Percentiles rank a stretch among this genome's conserved stretches.
phyloP scores from a whole-genome alignment of 2,113 vertebrate species.

The human (Homo sapiens) region DNA sequence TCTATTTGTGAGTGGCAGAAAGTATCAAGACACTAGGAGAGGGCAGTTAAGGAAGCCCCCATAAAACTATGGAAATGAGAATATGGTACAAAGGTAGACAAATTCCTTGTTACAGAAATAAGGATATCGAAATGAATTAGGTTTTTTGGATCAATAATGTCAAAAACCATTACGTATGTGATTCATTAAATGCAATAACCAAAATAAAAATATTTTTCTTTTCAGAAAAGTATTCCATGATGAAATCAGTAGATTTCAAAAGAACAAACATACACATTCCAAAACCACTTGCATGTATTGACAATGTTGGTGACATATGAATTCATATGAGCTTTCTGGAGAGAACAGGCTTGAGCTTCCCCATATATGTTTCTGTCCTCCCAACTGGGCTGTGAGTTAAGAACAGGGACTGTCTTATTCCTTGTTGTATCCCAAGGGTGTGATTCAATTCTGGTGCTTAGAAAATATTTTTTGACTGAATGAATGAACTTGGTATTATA shows the following conservation, averaged over 20 bases:
- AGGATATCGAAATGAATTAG: not conserved
- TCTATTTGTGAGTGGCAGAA: not conserved
- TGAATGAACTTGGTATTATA: not conserved
- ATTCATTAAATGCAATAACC: not conserved
- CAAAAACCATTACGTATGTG: not conserved
- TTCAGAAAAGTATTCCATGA: not conserved
- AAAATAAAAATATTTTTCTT: conserved; percentile 27
- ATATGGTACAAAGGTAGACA: not conserved
- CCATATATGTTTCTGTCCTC: not conserved
- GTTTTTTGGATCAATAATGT: not conserved
- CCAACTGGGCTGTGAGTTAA: not conserved
- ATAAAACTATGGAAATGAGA: not conserved
- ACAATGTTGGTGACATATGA: not conserved
- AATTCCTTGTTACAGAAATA: not conserved
- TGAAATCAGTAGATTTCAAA: not conserved
- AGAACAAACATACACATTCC: not conserved
- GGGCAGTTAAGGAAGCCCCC: not conserved
- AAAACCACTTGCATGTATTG: not conserved
- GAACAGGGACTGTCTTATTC: not conserved
- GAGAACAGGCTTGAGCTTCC: not conserved
- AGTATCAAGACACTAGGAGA: not conserved
- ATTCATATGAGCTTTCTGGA: not conserved
- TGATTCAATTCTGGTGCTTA: not conserved
- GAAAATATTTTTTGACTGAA: not conserved
- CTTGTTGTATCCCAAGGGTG: not conserved